A percentile compares a stretch with the other conserved stretches of the same genome.
Evolutionary conservation across 2,113 vertebrate species (phyloP).

Genomic region (Pterophyllum scalare): DNA sequence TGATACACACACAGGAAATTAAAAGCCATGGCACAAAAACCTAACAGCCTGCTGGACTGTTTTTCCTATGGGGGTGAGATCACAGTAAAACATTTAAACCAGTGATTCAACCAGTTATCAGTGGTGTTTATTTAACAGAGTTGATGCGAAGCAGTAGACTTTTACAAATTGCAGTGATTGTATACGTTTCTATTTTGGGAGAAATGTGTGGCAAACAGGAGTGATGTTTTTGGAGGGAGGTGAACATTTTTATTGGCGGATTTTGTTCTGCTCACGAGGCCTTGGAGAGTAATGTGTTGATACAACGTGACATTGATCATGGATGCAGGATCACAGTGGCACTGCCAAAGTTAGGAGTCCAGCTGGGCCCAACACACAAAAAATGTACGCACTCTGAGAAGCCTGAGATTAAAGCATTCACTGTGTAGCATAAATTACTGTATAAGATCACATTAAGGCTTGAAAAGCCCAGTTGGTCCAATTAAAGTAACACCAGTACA

Average conservation of each 20-base stretch:
- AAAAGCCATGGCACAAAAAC: conserved; percentile 15
- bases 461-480: conserved; percentile 56
- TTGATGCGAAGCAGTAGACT: neutral
- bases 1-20: conserved; percentile 46
- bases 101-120: neutral
- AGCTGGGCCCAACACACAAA: conserved; percentile 8
- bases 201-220: conserved; percentile 19
- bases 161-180: neutral
- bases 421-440: conserved; percentile 43
- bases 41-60: neutral
- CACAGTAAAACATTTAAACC: conserved; percentile 9
- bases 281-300: conserved; percentile 33
- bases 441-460: conserved; percentile 40
- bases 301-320: neutral
- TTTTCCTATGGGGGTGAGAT: neutral
- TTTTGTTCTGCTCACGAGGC: conserved; percentile 26
- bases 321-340: conserved; percentile 8
- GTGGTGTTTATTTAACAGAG: conserved; percentile 5
- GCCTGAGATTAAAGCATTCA: conserved; percentile 33
- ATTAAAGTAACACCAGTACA: conserved; percentile 46
- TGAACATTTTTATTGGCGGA: neutral
- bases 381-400: conserved; percentile 3
- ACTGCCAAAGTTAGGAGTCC: conserved; percentile 22
- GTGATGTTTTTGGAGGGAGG: neutral
- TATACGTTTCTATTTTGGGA: neutral